Conservation (phyloP, 2,888 invertebrate genomes). For the Fragum whitleyi region DNA sequence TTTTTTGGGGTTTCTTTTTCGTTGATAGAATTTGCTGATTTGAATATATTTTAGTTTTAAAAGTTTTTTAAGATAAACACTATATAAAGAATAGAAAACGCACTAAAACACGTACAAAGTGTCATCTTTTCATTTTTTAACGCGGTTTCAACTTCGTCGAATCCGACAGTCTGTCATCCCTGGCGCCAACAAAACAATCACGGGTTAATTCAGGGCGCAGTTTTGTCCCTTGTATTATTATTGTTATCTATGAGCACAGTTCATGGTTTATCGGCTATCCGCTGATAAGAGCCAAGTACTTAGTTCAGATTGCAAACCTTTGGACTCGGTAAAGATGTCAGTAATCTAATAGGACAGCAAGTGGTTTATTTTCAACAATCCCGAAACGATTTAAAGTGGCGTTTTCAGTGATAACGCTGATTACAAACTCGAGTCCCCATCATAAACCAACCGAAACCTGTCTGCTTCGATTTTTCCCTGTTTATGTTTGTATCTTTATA, state of each 20-base stretch:
- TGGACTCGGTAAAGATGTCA: conserved; percentile 15
- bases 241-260: conserved; percentile 18
- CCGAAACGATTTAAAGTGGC: conserved; percentile 40
- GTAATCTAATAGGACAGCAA: conserved; percentile 29
- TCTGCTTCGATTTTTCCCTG: not conserved
- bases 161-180: not conserved
- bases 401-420: conserved; percentile 15
- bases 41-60: too few species aligned
- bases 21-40: too few species aligned
- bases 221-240: conserved; percentile 48
- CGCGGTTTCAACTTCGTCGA: not conserved
- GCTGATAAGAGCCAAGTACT: conserved; percentile 50
- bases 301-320: conserved; percentile 51
- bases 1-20: too few species aligned
- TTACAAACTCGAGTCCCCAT: conserved; percentile 6
- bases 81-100: too few species aligned
- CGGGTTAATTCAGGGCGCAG: conserved; percentile 45
- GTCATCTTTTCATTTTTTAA: too few species aligned
- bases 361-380: conserved; percentile 46
- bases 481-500: not conserved
- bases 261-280: conserved; percentile 30
- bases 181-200: conserved; percentile 47
- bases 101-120: too few species aligned
- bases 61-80: too few species aligned
- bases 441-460: conserved; percentile 1